Base-by-base conservation (phyloP, 2,797 vertebrate species). In the Acanthurus tractus region DNA sequence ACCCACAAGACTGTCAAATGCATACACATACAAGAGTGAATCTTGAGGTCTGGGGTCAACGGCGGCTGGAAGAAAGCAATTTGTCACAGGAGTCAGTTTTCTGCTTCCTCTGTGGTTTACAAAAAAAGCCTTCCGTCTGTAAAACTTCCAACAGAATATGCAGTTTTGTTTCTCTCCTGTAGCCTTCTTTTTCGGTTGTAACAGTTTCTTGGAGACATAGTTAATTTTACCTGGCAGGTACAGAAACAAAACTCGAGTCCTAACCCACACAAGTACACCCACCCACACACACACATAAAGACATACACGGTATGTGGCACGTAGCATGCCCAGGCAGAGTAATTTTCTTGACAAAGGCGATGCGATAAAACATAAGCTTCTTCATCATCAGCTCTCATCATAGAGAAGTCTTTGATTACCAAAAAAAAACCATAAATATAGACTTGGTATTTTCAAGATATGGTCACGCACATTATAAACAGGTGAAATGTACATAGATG, bases 401-500 rank as follows among this genome's bases (percentile, higher is more conserved):
- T 6, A 25, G 49, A 34, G 22, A 66, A 68, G 29, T 36, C 22
- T 70, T 67, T 72, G 63, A 48, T 79, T 61, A 22, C 45, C 59
- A 75, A 84, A 40, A 40, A 8, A 40, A 40, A 9, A 4, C 53
- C 62, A 59, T 44, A 65, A 74, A 82, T 59, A 72, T 62, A 76
- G 79, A 45, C 52, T 13, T 66, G 29, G 20, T 65, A 50, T 77
- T 87, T 83, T 78, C 38, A 63, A 76, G 80, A 79, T 83, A 44
- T 63, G 53, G 63, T 59, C 3, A 8, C 50, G 83, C 45, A 74
- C 90, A 87, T 81, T 38, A 80, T 86, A 77, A 93, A 89, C 83
- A 90, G 87, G 88, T 86, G 75, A 91, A 89, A 87, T 85, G 75
- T 82, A 81, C 84, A 90, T 84, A 88, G 90, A 91, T 90, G 86